phyloP scores from a whole-genome alignment of 2,797 vertebrate genomes.

The Parambassis ranga region DNA sequence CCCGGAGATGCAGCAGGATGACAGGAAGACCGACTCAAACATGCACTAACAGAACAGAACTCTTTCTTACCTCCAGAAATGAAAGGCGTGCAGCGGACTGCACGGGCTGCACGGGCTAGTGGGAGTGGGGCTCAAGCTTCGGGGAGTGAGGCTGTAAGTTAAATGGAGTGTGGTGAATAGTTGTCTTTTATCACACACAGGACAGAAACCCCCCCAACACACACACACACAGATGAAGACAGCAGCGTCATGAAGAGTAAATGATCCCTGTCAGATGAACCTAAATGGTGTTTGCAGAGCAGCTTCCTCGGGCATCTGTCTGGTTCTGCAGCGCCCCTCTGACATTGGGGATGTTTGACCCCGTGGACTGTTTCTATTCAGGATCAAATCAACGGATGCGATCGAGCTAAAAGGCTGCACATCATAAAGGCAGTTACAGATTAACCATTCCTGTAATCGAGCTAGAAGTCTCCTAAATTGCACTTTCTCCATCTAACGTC shows the following conservation, averaged over 20 bases:
- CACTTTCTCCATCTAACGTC: not conserved
- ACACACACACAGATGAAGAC: slow-evolving; percentile 52
- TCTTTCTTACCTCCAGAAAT: slow-evolving; percentile 99
- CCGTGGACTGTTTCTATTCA: not conserved
- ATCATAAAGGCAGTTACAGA: slow-evolving; percentile 6
- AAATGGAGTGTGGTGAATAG: slow-evolving; percentile 84
- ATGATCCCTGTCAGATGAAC: slow-evolving; percentile 35
- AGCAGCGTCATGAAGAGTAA: slow-evolving; percentile 51
- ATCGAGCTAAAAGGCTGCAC: not conserved
- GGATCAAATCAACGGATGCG: not conserved
- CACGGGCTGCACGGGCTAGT: slow-evolving; percentile 99
- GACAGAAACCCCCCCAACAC: slow-evolving; percentile 8
- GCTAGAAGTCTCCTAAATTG: not conserved
- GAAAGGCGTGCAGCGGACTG: slow-evolving; percentile 98
- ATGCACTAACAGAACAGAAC: slow-evolving; percentile 50
- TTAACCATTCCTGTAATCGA: not conserved
- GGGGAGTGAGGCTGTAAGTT: slow-evolving; percentile 99
- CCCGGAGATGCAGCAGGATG: too few relatives aligned
- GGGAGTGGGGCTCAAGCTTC: slow-evolving; percentile 99
- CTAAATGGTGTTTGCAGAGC: slow-evolving; percentile 31
- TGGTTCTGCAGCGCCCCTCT: slow-evolving; percentile 11
- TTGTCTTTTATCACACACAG: slow-evolving; percentile 53
- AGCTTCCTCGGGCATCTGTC: slow-evolving; percentile 37
- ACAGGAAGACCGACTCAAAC: slow-evolving; percentile 28
- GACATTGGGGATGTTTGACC: not conserved